Percentiles rank a stretch among this genome's conserved stretches.
Evolutionary conservation across 2,113 vertebrate species (phyloP).

Genomic region (Dendropsophus ebraccatus): DNA sequence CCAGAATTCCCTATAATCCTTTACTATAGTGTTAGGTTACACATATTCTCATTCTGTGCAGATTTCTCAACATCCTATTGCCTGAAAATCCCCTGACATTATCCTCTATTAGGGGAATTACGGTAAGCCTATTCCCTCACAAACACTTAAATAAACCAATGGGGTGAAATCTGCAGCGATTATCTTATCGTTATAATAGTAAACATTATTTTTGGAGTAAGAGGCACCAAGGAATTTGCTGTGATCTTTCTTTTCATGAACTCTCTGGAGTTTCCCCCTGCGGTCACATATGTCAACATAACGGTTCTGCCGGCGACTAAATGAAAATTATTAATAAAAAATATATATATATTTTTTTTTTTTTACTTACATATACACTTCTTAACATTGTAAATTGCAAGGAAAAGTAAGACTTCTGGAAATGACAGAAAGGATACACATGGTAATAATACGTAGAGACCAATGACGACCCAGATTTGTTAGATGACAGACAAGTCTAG

Average conservation of each 20-base stretch:
- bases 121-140: background rate
- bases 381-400: too few species aligned
- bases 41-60: background rate
- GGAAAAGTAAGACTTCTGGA: too few species aligned
- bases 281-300: background rate
- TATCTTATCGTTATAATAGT: background rate
- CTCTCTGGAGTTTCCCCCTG: background rate
- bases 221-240: background rate
- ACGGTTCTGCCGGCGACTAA: background rate
- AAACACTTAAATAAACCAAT: background rate
- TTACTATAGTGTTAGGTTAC: too few species aligned
- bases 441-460: too few species aligned
- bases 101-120: background rate
- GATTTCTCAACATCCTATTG: background rate
- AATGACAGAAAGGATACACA: too few species aligned
- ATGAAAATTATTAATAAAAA: background rate
- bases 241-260: background rate
- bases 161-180: background rate
- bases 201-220: background rate
- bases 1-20: background rate
- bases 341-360: too few species aligned
- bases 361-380: too few species aligned
- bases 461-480: too few species aligned
- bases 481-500: too few species aligned
- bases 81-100: background rate